A percentile compares a stretch with the other conserved stretches of the same genome.
phyloP scores from a whole-genome alignment of 2,888 invertebrate genomes.

The Willowsia nigromaculata region DNA sequence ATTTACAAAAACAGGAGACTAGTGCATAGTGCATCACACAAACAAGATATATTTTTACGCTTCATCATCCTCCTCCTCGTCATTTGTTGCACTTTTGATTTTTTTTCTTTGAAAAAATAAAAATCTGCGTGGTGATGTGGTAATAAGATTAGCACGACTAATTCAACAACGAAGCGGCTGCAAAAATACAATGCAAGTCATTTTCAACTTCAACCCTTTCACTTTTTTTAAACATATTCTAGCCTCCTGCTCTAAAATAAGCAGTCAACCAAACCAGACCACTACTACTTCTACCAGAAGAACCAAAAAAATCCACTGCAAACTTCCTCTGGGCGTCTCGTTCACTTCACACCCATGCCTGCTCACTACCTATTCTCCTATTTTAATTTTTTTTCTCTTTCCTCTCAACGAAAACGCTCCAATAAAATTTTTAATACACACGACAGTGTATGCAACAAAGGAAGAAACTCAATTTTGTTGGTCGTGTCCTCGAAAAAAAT shows the following conservation, averaged over 20 bases:
- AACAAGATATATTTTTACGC: background rate
- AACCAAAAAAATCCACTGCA: conserved; percentile 3
- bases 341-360: background rate
- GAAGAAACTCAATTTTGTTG: background rate
- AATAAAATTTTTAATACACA: background rate
- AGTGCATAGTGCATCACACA: background rate
- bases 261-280: background rate
- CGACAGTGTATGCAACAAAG: background rate
- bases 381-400: background rate
- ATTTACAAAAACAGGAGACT: background rate
- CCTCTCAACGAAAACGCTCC: background rate
- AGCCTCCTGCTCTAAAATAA: conserved; percentile 7
- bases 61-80: background rate
- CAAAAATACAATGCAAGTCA: background rate
- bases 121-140: background rate
- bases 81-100: background rate
- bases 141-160: background rate
- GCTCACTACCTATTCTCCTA: background rate
- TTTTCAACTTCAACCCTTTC: conserved; percentile 1
- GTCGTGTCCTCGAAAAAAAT: conserved; percentile 18
- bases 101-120: background rate
- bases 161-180: background rate
- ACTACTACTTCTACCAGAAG: no score
- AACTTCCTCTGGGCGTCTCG: conserved; percentile 34
- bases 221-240: background rate